Percentiles rank a stretch among this genome's conserved stretches.
phyloP scores from a whole-genome alignment of 2,797 vertebrate genomes.

The Simalia tracyae region DNA sequence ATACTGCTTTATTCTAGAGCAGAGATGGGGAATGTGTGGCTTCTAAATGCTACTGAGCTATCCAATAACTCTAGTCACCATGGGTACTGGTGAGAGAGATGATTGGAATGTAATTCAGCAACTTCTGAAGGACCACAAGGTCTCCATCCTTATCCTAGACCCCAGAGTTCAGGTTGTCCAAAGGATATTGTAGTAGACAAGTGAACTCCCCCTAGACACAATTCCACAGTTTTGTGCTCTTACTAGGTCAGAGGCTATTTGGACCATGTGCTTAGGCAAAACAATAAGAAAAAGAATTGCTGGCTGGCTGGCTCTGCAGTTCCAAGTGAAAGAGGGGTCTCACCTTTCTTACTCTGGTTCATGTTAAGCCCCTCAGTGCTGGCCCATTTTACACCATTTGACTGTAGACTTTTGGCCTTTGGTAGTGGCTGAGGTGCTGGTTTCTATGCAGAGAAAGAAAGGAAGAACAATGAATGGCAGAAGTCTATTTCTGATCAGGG shows the following conservation, averaged over 20 bases:
- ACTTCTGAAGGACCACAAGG: neutral
- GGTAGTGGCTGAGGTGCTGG: neutral
- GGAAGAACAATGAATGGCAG: neutral
- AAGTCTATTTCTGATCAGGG: neutral
- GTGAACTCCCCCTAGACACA: neutral
- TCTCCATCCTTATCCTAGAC: neutral
- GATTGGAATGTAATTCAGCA: neutral
- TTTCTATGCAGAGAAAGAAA: neutral
- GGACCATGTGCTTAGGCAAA: neutral
- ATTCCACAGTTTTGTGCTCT: neutral
- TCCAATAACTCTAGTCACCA: neutral
- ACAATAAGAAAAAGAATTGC: neutral
- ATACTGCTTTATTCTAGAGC: neutral
- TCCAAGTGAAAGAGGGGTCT: slow-evolving; percentile 8
- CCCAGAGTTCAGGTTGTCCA: neutral
- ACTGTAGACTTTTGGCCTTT: neutral
- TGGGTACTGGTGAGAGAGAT: neutral
- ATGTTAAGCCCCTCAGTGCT: slow-evolving; percentile 42
- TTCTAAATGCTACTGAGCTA: neutral
- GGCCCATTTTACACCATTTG: slow-evolving; percentile 20
- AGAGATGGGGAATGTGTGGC: neutral
- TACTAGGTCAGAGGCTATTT: neutral
- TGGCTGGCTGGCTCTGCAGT: neutral
- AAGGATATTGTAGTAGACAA: neutral
- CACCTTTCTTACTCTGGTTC: slow-evolving; percentile 58